Base-by-base conservation (phyloP, 2,113 vertebrate genomes). In the Gymnobelideus leadbeateri region DNA sequence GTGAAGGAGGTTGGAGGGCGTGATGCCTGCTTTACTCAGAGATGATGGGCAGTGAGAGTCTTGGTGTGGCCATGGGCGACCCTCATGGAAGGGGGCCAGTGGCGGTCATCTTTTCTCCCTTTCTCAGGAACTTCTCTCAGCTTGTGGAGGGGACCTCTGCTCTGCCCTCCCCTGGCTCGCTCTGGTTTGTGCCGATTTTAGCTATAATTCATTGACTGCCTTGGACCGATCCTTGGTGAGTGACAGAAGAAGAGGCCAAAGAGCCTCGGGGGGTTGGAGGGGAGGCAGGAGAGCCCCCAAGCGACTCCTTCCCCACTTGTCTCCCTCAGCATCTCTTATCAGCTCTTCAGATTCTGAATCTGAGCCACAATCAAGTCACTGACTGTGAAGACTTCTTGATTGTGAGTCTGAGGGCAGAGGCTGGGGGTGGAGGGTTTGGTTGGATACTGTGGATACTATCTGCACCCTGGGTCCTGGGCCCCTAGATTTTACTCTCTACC, bases 161-260 rank as follows among this genome's bases (percentile, higher is more conserved):
- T 99, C 99, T 89, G 99, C 99, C 10, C 98, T 99, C 91, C 99
- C 99, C 0, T 99, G 99, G 99, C 97, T 99, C 96, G 99, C 99
- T 91, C 96, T 99, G 96, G 99, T 99, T 96, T 99, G 99, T 5
- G 98, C 99, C 28, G 99, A 99, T 98, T 99, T 99, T 97, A 99
- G 99, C 98, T 99, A 99, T 98, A 99, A 99, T 95, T 98, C 98
- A 0, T 99, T 99, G 92, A 98, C 98, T 52, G 98, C 98, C 96
- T 99, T 99, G 52, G 99, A 99, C 96, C 98, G 99, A 96, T 99
- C 99, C 25, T 97, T 99, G 98, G 99, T 99, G 98, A 99, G 99
- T 98, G 89, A 92, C 53, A 50, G 37, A 4, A 55, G 43, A 4
- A 43, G 51, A 51, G 54, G 25, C 94, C 92, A 12, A 92, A 91